These are phyloP conservation scores for Sorex fumeus DNA, from an alignment of 2,113 vertebrate genomes.

Conservation along the genomic window DNA sequence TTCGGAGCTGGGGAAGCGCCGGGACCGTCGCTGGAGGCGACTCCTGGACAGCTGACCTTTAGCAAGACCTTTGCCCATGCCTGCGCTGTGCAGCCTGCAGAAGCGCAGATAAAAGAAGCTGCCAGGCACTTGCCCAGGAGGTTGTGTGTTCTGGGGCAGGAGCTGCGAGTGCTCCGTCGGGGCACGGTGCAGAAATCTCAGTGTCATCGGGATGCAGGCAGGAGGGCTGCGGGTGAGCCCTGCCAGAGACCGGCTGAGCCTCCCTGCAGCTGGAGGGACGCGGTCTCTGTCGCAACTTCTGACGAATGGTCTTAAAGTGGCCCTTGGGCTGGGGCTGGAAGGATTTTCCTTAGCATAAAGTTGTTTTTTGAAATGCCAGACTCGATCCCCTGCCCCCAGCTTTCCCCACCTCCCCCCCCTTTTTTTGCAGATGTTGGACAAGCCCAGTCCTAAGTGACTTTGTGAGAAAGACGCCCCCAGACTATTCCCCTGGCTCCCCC, in stretches of 20 bases:
- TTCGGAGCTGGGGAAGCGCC: not conserved
- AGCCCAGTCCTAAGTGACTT: slow-evolving; percentile 41
- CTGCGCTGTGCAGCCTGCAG: slow-evolving; percentile 40
- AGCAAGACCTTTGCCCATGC: slow-evolving; percentile 41
- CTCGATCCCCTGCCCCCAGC: too few relatives aligned
- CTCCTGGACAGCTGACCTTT: not conserved
- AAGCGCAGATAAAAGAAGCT: not conserved
- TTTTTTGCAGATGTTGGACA: slow-evolving; percentile 28
- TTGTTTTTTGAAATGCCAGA: too few relatives aligned
- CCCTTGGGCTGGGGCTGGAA: slow-evolving; percentile 50
- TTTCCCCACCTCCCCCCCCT: too few relatives aligned
- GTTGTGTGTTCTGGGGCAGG: too few relatives aligned
- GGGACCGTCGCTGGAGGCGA: not conserved
- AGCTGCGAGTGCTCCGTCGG: too few relatives aligned
- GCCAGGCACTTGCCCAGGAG: too few relatives aligned
- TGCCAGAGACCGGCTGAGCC: not conserved
- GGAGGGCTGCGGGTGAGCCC: not conserved
- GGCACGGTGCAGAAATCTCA: not conserved
- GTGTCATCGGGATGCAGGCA: not conserved
- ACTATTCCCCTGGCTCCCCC: not conserved
- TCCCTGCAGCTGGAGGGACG: not conserved
- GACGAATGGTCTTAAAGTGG: not conserved
- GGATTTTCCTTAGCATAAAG: not conserved
- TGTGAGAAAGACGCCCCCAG: not conserved
- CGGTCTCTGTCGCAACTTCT: slow-evolving; percentile 57